Conservation (phyloP, 2,797 vertebrate species). For the Moxostoma hubbsi region DNA sequence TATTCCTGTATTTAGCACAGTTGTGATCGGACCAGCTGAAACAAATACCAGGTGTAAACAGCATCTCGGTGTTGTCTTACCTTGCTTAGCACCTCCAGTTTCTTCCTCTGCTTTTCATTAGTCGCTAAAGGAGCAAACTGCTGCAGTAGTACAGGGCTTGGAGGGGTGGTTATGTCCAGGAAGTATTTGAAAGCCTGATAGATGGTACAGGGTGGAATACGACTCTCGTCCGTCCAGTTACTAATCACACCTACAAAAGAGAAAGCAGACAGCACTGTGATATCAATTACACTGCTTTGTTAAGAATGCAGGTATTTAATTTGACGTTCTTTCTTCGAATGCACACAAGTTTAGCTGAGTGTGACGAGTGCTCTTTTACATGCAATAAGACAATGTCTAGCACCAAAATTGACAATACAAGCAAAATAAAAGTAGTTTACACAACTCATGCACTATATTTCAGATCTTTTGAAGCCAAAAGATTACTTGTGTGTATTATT, state of each 20-base stretch:
- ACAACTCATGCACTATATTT: too few species aligned
- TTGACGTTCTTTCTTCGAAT: not conserved
- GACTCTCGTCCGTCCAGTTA: conserved; percentile 92
- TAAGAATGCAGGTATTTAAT: not conserved
- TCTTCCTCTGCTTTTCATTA: conserved; percentile 89
- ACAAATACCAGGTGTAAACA: too few species aligned
- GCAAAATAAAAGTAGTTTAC: not conserved
- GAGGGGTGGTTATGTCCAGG: conserved; percentile 96
- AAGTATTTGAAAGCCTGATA: conserved; percentile 96
- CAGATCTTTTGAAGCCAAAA: too few species aligned
- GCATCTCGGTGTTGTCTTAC: conserved; percentile 68
- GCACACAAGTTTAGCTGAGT: not conserved
- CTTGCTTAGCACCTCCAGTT: conserved; percentile 93
- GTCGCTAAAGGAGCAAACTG: conserved; percentile 93
- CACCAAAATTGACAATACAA: not conserved
- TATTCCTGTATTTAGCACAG: too few species aligned
- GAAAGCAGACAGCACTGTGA: not conserved
- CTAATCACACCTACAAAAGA: conserved; percentile 87
- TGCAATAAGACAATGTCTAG: not conserved
- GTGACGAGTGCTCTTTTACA: not conserved
- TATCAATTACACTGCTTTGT: not conserved
- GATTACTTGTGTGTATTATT: too few species aligned
- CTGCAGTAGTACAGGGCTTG: conserved; percentile 91
- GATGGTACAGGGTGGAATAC: conserved; percentile 94
- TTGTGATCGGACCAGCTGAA: too few species aligned